A percentile compares a stretch with the other conserved stretches of the same genome.
These are phyloP conservation scores for Acholoe squamosa DNA, from an alignment of 2,888 invertebrate genomes.

Conservation along the genomic window DNA sequence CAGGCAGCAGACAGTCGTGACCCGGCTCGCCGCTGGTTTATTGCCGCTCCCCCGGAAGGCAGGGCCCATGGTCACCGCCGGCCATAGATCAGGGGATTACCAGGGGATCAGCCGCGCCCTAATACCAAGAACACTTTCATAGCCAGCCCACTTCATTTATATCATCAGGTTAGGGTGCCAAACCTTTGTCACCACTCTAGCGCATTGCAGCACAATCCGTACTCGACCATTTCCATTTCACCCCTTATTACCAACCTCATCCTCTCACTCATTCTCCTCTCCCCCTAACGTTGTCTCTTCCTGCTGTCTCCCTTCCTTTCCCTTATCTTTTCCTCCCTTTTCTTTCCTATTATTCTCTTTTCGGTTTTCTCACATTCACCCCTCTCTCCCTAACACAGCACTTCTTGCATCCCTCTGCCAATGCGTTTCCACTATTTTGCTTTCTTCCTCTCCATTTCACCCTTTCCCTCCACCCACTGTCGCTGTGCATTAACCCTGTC, in stretches of 20 bases:
- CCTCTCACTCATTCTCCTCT: not conserved
- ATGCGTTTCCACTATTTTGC: not conserved
- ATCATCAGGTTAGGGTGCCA: conserved; percentile 51
- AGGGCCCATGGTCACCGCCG: conserved; percentile 19
- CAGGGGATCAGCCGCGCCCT: conserved; percentile 52
- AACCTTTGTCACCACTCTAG: conserved; percentile 51
- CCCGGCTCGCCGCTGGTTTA: conserved; percentile 45
- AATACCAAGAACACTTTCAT: conserved; percentile 55
- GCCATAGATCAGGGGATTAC: conserved; percentile 59
- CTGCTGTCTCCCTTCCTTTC: not conserved
- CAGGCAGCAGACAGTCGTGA: not conserved
- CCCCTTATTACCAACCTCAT: not conserved
- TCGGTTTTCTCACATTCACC: not conserved
- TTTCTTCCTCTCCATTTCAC: not conserved
- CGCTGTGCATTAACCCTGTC: too few relatives aligned
- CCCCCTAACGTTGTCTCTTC: not conserved
- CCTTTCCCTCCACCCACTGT: not conserved
- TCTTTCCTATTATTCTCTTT: not conserved
- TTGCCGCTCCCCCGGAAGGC: conserved; percentile 2
- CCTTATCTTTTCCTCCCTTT: not conserved
- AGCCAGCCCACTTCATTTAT: conserved; percentile 59
- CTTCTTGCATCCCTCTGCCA: too few relatives aligned
- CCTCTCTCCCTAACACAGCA: not conserved
- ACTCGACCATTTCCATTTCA: not conserved
- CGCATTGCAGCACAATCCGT: not conserved